Base-by-base conservation (phyloP, 2,888 invertebrate genomes). In the Nematopogon swammerdamellus region DNA sequence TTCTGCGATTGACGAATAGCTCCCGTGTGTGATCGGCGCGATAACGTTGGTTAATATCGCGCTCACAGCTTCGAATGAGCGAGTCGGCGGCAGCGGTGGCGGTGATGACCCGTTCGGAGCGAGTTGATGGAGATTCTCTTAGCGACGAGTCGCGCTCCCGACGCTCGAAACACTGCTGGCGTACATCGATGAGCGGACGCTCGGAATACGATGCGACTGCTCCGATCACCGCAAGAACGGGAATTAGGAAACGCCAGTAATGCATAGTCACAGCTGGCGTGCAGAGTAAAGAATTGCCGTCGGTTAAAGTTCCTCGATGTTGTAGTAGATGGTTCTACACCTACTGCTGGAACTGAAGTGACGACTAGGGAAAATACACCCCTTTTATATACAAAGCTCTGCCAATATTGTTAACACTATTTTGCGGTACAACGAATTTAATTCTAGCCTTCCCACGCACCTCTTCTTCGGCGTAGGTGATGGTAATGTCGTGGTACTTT, bases 351-450 rank as follows among this genome's bases (percentile, higher is more conserved):
- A 49, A 44, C 18, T 25, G 45, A 49, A 20, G 17, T 44, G 44
- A 42, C 14, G 10, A 47, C 2, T 6, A 16, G 14, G n/a, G 19
- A 20, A 46, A 2, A 3, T 2, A 2, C 25, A 52, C 46, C 50
- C 54, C 67, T 74, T 76, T 63, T 77, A 76, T 76, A 76, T 63
- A 20, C 36, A 49, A 49, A 52, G 54, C 51, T 51, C 53, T 54
- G 53, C 55, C 57, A 56, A 58, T 59, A 57, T 59, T 59, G 60
- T 69, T 67, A 69, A 60, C 60, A 59, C 63, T 67, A 74, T 79
- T 79, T 69, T 60, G 61, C 76, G 77, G 68, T 69, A 75, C 68
- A 73, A 63, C 56, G 74, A 68, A 67, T 72, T 66, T 72, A 75
- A 79, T 77, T 74, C 74, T 68, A 70, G 69, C 53, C 67, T 58